Evolutionary conservation across 2,888 invertebrate genomes (phyloP), one percentile per base, ranked within the genome.

Genomic region (Cantharis flavilabris): DNA sequence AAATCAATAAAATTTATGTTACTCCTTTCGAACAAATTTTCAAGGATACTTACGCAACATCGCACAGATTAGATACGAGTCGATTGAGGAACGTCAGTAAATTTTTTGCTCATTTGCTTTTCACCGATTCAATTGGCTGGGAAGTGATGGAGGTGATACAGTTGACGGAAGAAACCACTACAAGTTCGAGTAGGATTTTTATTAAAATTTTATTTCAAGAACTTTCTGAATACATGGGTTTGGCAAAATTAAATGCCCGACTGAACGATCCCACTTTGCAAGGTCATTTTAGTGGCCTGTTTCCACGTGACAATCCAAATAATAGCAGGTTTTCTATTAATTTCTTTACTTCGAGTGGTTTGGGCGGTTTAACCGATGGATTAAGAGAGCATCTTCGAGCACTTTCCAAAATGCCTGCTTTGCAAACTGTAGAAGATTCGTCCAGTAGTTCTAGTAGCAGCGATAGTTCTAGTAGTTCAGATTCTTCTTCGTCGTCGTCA

Each of bases 171-270:
- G 97, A 98, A 77, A 98, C 99, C 82, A 99, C 99, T 0, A 98
- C 98, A 0, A 98, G 98, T 81, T 98, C 98, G 0, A 97, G 98
- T 86, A 91, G 99, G 82, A 98, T 99, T 85, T 99, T 98, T 86
- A 97, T 99, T 76, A 99, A 99, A 90, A 98, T 98, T 81, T 89
- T 99, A 62, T 99, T 99, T 87, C 96, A 96, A 91, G 99, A 99
- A 87, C 89, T 99, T 73, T 95, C 97, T 0, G 98, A 99, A 86
- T 98, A 97, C 83, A 96, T 99, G 97, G 98, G 99, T 0, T 88
- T 99, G 69, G 93, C 93, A 69, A 98, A 98, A 85, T 89, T 99
- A 20, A 98, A 98, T 89, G 93, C 93, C 73, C 91, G 98, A 71
- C 91, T 99, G 0, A 96, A 96, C 86, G 98, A 99, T 88, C 92